phyloP scores from a whole-genome alignment of 2,113 vertebrate species.

The Piaya cayana region DNA sequence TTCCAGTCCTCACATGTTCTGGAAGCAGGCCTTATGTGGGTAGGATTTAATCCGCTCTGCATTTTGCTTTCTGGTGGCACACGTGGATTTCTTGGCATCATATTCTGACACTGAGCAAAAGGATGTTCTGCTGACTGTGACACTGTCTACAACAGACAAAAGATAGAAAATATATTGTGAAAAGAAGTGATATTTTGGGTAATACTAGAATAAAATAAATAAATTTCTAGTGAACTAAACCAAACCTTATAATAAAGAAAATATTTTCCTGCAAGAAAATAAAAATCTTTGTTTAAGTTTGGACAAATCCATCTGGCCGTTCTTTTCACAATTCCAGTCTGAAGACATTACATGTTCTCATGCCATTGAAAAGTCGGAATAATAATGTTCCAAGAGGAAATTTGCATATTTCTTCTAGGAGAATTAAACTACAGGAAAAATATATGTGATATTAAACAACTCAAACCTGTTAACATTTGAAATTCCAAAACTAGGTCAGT shows the following conservation, averaged over 20 bases:
- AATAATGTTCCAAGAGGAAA: not conserved
- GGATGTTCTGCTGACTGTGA: constrained; percentile 5
- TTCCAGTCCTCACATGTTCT: not conserved
- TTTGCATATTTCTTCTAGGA: not conserved
- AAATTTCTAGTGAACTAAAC: not conserved
- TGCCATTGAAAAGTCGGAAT: not conserved
- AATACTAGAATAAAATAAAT: not conserved
- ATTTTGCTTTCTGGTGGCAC: not conserved
- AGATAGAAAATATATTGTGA: not conserved
- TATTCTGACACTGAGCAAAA: constrained; percentile 13
- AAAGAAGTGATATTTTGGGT: not conserved
- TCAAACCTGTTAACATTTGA: not conserved
- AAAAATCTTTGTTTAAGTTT: not conserved
- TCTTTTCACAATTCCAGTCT: not conserved
- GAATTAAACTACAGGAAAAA: not conserved
- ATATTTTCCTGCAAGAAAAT: not conserved
- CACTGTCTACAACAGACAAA: constrained; percentile 13
- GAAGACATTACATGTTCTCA: not conserved
- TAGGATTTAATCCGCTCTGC: not conserved
- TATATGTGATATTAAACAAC: not conserved
- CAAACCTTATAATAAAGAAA: not conserved
- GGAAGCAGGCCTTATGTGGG: not conserved
- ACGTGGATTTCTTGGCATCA: not conserved
- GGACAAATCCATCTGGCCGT: not conserved
- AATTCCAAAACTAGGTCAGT: not conserved